phyloP scores from a whole-genome alignment of 1,140 invertebrate genomes.

The Brachionus rubens region DNA sequence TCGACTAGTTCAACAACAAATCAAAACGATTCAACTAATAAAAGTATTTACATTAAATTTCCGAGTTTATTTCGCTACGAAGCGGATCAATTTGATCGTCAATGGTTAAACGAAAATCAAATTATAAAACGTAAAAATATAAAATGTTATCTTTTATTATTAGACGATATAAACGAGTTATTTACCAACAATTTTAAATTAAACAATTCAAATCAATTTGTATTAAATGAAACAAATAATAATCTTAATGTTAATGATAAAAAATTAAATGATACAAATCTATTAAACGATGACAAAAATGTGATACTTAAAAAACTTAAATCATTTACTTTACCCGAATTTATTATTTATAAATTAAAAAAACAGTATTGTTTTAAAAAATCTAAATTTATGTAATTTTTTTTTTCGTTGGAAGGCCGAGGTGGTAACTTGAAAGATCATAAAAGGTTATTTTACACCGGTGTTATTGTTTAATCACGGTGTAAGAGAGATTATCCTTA shows the following conservation, averaged over 20 bases:
- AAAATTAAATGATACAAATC: neutral
- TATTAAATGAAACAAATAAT: neutral
- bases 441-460: no score
- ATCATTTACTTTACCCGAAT: constrained; percentile 6
- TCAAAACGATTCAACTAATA: constrained; percentile 13
- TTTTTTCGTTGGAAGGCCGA: neutral
- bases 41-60: constrained; percentile 34
- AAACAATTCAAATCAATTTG: neutral
- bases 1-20: neutral
- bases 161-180: constrained; percentile 31
- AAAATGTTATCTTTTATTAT: constrained; percentile 31
- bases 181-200: constrained; percentile 17
- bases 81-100: constrained; percentile 24
- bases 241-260: neutral
- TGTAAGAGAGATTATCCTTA: no score
- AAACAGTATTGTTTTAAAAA: neutral
- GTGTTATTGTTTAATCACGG: no score
- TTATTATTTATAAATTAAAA: constrained; percentile 27
- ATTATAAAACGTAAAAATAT: constrained; percentile 43
- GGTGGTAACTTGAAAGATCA: neutral
- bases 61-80: constrained; percentile 38
- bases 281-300: constrained; percentile 1
- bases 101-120: constrained; percentile 23
- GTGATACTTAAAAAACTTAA: constrained; percentile 22
- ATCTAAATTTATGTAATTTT: neutral